Conservation (phyloP, 2,888 invertebrate species). For the Eumerus sabulonum region DNA sequence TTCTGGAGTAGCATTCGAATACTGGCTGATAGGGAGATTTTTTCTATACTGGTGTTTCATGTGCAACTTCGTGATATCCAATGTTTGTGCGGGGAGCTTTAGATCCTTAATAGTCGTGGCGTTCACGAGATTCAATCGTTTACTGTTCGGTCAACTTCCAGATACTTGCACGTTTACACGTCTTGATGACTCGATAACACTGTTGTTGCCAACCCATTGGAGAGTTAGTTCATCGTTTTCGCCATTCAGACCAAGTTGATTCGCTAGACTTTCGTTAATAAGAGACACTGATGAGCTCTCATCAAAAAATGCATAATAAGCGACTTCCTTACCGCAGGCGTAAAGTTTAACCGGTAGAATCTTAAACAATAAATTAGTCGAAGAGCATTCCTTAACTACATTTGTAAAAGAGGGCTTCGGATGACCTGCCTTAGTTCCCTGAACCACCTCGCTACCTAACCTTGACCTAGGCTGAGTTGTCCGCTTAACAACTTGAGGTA, state of each 20-base stretch:
- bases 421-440: too few species aligned
- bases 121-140: not conserved
- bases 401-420: not conserved
- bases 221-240: not conserved
- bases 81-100: constrained; percentile 4
- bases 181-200: too few species aligned
- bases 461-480: too few species aligned
- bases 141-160: not conserved
- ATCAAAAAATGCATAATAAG: not conserved
- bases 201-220: constrained; percentile 5
- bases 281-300: constrained; percentile 11
- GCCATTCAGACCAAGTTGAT: constrained; percentile 3
- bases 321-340: not conserved
- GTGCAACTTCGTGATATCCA: not conserved
- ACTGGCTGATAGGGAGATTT: not conserved
- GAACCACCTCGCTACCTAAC: too few species aligned
- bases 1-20: not conserved
- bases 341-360: constrained; percentile 11
- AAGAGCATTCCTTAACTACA: not conserved
- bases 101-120: not conserved
- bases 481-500: too few species aligned
- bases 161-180: constrained; percentile 1
- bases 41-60: not conserved
- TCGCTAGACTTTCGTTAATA: constrained; percentile 1
- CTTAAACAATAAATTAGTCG: constrained; percentile 12